Evolutionary conservation across 2,113 vertebrate genomes (phyloP).

Genomic region (Paradisaea rubra): DNA sequence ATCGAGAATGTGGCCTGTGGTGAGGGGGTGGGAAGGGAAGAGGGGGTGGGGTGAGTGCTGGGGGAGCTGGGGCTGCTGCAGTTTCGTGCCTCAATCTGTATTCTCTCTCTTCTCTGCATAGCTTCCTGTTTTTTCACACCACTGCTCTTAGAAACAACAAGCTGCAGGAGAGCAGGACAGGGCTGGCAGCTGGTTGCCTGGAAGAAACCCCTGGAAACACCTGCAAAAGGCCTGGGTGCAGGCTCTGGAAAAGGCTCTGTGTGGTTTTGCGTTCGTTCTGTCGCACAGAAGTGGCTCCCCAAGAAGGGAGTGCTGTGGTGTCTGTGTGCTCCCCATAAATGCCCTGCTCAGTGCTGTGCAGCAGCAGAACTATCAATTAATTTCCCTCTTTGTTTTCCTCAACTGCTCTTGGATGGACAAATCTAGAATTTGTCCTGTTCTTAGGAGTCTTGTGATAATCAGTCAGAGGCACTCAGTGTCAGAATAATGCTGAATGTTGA

Average conservation of each 20-base stretch:
- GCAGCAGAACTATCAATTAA: rapidly evolving
- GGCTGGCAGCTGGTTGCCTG: neutral
- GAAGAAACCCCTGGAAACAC: neutral
- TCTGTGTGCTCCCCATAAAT: neutral
- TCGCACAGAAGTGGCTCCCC: rapidly evolving
- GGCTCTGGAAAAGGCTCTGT: neutral
- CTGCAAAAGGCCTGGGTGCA: neutral
- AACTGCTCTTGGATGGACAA: neutral
- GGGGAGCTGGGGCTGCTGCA: slow-evolving; percentile 11
- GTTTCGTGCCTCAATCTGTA: neutral
- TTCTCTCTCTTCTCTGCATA: slow-evolving; percentile 28
- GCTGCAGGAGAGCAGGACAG: neutral
- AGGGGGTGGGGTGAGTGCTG: neutral
- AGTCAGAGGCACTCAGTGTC: neutral
- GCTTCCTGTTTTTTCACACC: slow-evolving; percentile 62
- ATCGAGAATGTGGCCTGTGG: neutral
- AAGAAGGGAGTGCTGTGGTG: neutral
- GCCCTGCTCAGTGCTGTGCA: rapidly evolving
- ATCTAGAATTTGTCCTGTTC: neutral
- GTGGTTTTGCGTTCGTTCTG: neutral
- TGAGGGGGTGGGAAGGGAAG: slow-evolving; percentile 28
- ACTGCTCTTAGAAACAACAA: slow-evolving; percentile 49
- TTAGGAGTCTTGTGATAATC: neutral
- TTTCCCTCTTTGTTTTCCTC: neutral
- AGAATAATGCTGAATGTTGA: neutral